Evolutionary conservation across 2,113 vertebrate genomes (phyloP).

Genomic region (Aviceda subcristata): DNA sequence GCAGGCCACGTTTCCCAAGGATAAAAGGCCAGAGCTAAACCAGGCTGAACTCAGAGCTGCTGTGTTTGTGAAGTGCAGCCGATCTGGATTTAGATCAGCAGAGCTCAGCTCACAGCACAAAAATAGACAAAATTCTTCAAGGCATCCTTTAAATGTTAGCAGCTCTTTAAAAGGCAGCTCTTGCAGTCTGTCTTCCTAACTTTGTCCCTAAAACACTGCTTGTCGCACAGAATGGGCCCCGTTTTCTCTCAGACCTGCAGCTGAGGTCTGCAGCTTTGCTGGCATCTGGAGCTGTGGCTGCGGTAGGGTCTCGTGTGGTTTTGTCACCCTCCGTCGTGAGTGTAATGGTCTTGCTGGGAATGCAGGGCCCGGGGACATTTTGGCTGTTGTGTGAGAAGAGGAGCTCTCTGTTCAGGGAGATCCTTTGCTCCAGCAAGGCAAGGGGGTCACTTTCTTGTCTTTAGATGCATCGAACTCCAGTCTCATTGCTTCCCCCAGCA

Average conservation of each 20-base stretch:
- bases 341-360: background rate
- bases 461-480: background rate
- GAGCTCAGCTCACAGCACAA: background rate
- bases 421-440: background rate
- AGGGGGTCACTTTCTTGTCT: background rate
- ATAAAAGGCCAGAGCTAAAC: background rate
- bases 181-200: background rate
- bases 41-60: background rate
- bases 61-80: background rate
- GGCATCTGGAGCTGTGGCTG: background rate
- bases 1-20: background rate
- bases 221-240: background rate
- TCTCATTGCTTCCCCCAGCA: background rate
- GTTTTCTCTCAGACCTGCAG: background rate
- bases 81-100: conserved; percentile 15
- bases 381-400: background rate
- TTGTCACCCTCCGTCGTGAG: fast-evolving
- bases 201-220: background rate
- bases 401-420: background rate
- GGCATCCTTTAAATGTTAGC: background rate
- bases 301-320: background rate
- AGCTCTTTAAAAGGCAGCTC: background rate
- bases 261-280: background rate
- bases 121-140: conserved; percentile 11
- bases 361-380: background rate